Evolutionary conservation across 2,888 invertebrate genomes (phyloP), one percentile per base, ranked within the genome.

Genomic region (Acholoe squamosa): DNA sequence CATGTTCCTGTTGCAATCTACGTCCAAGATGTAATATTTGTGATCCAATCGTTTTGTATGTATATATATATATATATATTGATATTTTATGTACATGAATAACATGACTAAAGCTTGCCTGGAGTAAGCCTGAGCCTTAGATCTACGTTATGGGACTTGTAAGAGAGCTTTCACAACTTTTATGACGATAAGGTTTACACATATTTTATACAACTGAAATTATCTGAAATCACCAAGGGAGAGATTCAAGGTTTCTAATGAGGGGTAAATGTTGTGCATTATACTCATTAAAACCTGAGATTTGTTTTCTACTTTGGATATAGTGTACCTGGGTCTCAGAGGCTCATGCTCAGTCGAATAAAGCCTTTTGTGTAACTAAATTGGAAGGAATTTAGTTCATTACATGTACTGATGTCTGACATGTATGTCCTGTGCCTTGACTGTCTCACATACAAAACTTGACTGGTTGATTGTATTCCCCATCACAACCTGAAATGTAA

Each of bases 11-110:
- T 80, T 43, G 43, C 80, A 80, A 80, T 80, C 0, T 80, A 14
- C 80, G 80, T 80, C 80, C 80, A 80, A 22, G 19, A 80, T 34
- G 80, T 43, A 43, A 80, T 33, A 43, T 76, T 31, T 80, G 71
- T 71, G 71, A 71, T 71, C 61, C 22, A 61, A n/a, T 80, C 34
- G 33, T 33, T 80, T 34, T 33, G 33, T 80, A 7, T 33, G 25
- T 71, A 71, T 10, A n/a, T 28, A 76, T 28, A 25, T 28, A 76
- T 28, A 31, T 28, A 76, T 61, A n/a, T 1, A 61, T 61, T 61
- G 25, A 14, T 61, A 43, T 61, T 12, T 14, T 61, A 61, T 61
- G n/a, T 61, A 22, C 5, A 61, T 61, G 25, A 12, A n/a, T 61
- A 61, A 19, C 22, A 22, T 14, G 61, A 25, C 25, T 31, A n/a